phyloP scores from a whole-genome alignment of 2,888 invertebrate species.

The Eristalis arbustorum region DNA sequence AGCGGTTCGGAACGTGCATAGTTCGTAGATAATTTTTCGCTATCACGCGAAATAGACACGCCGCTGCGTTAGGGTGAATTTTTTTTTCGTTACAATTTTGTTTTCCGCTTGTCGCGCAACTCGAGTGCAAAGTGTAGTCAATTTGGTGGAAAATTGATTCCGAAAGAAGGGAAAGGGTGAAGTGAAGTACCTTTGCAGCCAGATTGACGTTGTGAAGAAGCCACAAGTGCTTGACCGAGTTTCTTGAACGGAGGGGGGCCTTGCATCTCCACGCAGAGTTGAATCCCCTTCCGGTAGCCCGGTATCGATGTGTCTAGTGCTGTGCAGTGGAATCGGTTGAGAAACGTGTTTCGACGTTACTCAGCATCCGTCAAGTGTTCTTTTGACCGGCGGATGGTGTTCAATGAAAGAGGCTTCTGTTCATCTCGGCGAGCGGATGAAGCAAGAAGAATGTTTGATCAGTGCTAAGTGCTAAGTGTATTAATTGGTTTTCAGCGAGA shows the following conservation, averaged over 20 bases:
- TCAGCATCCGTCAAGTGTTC: not conserved
- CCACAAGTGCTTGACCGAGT: conserved; percentile 52
- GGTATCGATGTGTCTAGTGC: not conserved
- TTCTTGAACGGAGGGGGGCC: not conserved
- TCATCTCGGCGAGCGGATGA: not conserved
- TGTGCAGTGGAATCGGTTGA: conserved; percentile 13
- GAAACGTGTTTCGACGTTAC: conserved; percentile 45
- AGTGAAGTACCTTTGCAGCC: not conserved
- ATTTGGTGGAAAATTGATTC: not conserved
- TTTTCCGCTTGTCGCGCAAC: conserved; percentile 10
- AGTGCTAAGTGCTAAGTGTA: conserved; percentile 30
- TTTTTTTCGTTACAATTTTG: not conserved
- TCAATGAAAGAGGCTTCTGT: not conserved
- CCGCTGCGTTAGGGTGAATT: conserved; percentile 1
- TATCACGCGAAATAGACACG: conserved; percentile 39
- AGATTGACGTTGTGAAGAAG: not conserved
- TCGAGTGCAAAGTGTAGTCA: conserved; percentile 13
- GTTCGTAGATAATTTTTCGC: conserved; percentile 27
- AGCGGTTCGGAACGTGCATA: conserved; percentile 16
- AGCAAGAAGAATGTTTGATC: not conserved
- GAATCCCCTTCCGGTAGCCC: not conserved
- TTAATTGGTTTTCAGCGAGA: conserved; percentile 14
- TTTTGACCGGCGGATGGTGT: not conserved
- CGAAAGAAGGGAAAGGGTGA: not conserved
- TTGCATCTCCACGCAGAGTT: not conserved